These are phyloP conservation scores for Scolanthus callimorphus DNA, from an alignment of 92 coral and sea anemone genomes.

Conservation along the genomic window DNA sequence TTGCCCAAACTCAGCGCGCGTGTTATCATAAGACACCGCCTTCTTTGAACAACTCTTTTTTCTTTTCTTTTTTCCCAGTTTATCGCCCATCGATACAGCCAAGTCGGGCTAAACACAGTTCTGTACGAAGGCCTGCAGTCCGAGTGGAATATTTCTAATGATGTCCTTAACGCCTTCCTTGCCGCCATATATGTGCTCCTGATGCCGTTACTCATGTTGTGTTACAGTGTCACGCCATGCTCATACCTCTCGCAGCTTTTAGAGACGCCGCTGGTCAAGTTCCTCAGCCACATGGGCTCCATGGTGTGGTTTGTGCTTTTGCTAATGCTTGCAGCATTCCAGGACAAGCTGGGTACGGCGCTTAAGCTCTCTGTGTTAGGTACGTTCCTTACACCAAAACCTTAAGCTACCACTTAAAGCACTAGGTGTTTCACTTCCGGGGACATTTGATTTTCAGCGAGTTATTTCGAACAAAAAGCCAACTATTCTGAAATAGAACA, in stretches of 20 bases:
- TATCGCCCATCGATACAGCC: constrained; percentile 87
- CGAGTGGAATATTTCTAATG: constrained; percentile 26
- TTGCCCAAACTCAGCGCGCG: no score
- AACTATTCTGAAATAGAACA: not conserved
- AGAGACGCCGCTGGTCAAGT: constrained; percentile 68
- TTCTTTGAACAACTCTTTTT: not conserved
- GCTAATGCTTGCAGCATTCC: constrained; percentile 63
- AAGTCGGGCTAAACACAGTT: constrained; percentile 69
- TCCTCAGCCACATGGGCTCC: no score
- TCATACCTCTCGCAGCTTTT: constrained; percentile 40
- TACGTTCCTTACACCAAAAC: constrained; percentile 13
- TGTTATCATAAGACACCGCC: no score
- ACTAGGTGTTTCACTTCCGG: no score
- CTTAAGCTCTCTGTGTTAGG: constrained; percentile 30
- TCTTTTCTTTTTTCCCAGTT: constrained; percentile 40
- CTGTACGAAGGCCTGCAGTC: constrained; percentile 43
- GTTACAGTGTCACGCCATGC: constrained; percentile 52
- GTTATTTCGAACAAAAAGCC: no score
- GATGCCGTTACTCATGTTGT: constrained; percentile 57
- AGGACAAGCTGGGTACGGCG: constrained; percentile 50
- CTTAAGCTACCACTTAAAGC: not conserved
- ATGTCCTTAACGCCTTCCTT: constrained; percentile 13
- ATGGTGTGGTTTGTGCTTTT: constrained; percentile 61
- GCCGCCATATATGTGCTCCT: constrained; percentile 49
- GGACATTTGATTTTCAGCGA: not conserved